Percentiles rank a stretch among this genome's conserved stretches.
These are phyloP conservation scores for Hypomecis punctinalis DNA, from an alignment of 2,888 invertebrate species.

Conservation along the genomic window DNA sequence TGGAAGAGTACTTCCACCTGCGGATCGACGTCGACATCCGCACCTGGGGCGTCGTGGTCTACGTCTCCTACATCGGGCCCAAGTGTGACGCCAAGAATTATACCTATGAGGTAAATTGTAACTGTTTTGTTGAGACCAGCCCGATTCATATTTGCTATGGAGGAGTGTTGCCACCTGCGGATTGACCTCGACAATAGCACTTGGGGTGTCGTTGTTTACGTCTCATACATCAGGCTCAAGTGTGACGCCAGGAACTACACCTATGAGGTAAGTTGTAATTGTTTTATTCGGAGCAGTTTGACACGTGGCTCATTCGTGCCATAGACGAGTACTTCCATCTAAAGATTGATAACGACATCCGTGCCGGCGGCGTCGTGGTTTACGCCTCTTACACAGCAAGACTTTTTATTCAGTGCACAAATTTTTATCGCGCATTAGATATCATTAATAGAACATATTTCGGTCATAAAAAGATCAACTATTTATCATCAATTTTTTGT, in stretches of 20 bases:
- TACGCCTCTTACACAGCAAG: conserved; percentile 74
- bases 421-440: too few relatives aligned
- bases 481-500: too few relatives aligned
- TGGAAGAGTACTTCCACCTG: conserved; percentile 70
- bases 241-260: conserved; percentile 63
- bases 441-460: too few relatives aligned
- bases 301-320: conserved; percentile 45
- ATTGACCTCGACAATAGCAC: conserved; percentile 69
- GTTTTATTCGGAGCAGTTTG: conserved; percentile 44
- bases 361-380: conserved; percentile 67
- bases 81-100: conserved; percentile 66
- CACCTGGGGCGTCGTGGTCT: conserved; percentile 67
- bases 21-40: conserved; percentile 69
- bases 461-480: too few relatives aligned
- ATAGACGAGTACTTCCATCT: conserved; percentile 70
- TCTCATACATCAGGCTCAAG: conserved; percentile 76
- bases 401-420: too few relatives aligned
- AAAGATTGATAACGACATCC: conserved; percentile 68
- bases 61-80: conserved; percentile 77
- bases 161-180: conserved; percentile 70
- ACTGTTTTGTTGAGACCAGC: too few relatives aligned
- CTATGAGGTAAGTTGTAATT: conserved; percentile 61
- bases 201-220: conserved; percentile 69
- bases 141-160: too few relatives aligned
- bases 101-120: conserved; percentile 64